Base-by-base conservation (phyloP, 2,888 invertebrate species). In the Leptogaster cylindrica region DNA sequence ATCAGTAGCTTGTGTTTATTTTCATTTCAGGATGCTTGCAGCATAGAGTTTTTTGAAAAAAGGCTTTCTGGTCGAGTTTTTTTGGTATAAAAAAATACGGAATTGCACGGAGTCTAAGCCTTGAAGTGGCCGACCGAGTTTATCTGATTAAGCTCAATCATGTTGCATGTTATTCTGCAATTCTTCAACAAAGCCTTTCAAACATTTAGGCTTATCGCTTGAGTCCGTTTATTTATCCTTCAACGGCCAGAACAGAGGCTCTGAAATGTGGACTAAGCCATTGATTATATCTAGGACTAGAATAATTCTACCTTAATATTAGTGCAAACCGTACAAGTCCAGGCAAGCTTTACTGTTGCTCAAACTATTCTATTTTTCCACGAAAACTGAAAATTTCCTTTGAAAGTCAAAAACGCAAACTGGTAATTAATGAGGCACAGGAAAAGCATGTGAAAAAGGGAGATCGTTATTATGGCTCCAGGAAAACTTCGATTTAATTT, bases 61-160 rank as follows among this genome's bases (percentile, higher is more conserved):
- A n/a, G n/a, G n/a, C n/a, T n/a, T n/a, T n/a, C n/a, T n/a, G n/a
- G n/a, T n/a, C n/a, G n/a, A n/a, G n/a, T n/a, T 23, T 23, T 48
- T 25, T 27, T 8, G 27, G 12, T 25, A 12, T 48, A n/a, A 23
- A n/a, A 23, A 61, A 61, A 61, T 61, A 44, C 27, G 28, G 28
- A 23, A 23, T 27, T 58, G 58, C 58, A 58, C 12, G 27, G 23
- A 16, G 41, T 16, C 12, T 16, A 25, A 41, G 61, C 61, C 41
- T 44, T 41, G 44, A 61, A 61, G 61, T 61, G 61, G 44, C 61
- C 44, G 61, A n/a, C 44, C 14, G 14, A 14, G 7, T n/a, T 5
- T 61, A 61, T 61, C 61, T 61, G 61, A 61, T 61, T 61, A 61
- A 44, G 61, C 44, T 61, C 44, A 61, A 61, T 61, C 44, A 61